A percentile compares a stretch with the other conserved stretches of the same genome.
phyloP scores from a whole-genome alignment of 2,113 vertebrate genomes.

The Chaetodon trifascialis region DNA sequence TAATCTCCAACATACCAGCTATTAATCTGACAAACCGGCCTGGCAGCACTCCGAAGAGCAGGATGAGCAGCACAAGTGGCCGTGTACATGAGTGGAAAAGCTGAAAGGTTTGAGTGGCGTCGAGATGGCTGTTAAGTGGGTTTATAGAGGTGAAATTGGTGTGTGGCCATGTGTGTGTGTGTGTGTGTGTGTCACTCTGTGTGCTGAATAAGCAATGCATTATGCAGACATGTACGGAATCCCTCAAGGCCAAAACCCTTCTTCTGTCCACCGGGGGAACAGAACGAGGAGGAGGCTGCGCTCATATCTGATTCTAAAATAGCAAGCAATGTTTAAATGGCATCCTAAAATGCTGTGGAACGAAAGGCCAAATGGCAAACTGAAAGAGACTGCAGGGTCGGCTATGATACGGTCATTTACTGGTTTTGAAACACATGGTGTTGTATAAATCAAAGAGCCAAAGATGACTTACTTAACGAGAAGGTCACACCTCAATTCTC shows the following conservation, averaged over 20 bases:
- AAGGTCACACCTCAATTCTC: constrained; percentile 14
- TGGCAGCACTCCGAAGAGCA: constrained; percentile 37
- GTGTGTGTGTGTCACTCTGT: constrained; percentile 14
- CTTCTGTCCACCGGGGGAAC: constrained; percentile 43
- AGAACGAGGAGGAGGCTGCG: constrained; percentile 45
- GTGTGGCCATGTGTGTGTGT: constrained; percentile 5
- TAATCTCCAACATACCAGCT: constrained; percentile 76
- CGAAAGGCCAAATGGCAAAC: constrained; percentile 58
- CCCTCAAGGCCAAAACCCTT: constrained; percentile 70
- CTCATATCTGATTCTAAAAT: constrained; percentile 74
- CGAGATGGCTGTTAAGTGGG: constrained; percentile 41
- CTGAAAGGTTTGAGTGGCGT: constrained; percentile 51
- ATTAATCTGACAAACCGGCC: constrained; percentile 80
- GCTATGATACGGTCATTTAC: constrained; percentile 51
- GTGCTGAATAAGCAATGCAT: constrained; percentile 40
- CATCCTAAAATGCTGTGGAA: constrained; percentile 46
- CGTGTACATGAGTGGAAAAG: constrained; percentile 42
- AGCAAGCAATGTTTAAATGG: constrained; percentile 73
- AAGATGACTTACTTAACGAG: constrained; percentile 11
- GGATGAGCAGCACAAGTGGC: constrained; percentile 24
- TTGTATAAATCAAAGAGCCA: constrained; percentile 51
- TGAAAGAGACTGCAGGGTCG: constrained; percentile 27
- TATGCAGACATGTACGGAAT: constrained; percentile 61
- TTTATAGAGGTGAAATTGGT: constrained; percentile 53
- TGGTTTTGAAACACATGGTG: constrained; percentile 45